Percentiles rank a stretch among this genome's conserved stretches.
These are phyloP conservation scores for Galaxea fascicularis DNA, from an alignment of 92 coral and sea anemone genomes.

Conservation along the genomic window DNA sequence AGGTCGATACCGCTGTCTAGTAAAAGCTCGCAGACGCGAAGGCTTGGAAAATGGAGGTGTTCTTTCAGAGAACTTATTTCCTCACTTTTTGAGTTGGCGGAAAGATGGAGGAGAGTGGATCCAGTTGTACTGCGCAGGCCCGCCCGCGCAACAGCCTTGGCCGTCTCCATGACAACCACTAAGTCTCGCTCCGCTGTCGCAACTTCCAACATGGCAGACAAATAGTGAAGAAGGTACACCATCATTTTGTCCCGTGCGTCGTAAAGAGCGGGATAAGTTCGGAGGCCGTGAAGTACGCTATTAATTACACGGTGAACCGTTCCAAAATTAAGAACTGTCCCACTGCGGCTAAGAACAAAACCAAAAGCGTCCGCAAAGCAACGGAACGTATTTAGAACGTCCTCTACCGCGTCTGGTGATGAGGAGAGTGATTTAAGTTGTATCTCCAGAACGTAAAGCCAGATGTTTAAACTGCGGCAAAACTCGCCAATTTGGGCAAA, in stretches of 20 bases:
- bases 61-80: conserved; percentile 82
- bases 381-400: conserved; percentile 77
- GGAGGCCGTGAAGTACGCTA: conserved; percentile 66
- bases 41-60: conserved; percentile 83
- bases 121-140: conserved; percentile 74
- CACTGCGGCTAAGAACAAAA: conserved; percentile 79
- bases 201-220: conserved; percentile 73
- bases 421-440: conserved; percentile 69
- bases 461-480: conserved; percentile 82
- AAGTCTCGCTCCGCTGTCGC: conserved; percentile 57
- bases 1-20: conserved; percentile 74
- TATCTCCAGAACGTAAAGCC: conserved; percentile 78
- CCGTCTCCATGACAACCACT: conserved; percentile 60
- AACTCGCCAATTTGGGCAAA: conserved; percentile 90
- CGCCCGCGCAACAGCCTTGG: conserved; percentile 65
- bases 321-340: conserved; percentile 63
- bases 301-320: conserved; percentile 68
- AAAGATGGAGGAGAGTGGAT: conserved; percentile 73
- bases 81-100: conserved; percentile 73
- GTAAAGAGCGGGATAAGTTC: conserved; percentile 53
- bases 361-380: conserved; percentile 89
- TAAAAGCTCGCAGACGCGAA: conserved; percentile 68
- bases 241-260: conserved; percentile 79
- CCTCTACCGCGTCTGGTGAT: conserved; percentile 69
- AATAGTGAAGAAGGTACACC: conserved; percentile 78